phyloP scores from a whole-genome alignment of 2,113 vertebrate species.

The Cromileptes altivelis region DNA sequence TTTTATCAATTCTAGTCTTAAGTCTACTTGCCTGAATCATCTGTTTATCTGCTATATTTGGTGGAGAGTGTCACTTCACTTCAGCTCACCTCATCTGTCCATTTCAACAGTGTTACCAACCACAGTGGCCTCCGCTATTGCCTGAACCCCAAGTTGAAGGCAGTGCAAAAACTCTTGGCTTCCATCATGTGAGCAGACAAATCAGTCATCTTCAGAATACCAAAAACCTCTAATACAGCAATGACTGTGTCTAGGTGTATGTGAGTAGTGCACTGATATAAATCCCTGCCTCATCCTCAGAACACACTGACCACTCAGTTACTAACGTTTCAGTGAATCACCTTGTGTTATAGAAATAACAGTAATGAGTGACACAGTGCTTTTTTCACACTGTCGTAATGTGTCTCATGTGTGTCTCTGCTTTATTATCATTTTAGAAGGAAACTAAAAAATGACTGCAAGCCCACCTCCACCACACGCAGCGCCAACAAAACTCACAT shows the following conservation, averaged over 20 bases:
- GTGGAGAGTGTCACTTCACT: background rate
- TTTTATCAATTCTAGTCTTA: background rate
- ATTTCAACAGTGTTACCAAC: no score
- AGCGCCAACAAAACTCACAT: no score
- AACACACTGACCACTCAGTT: background rate
- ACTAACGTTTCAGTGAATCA: background rate
- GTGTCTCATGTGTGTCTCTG: slow-evolving; percentile 16
- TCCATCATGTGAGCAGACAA: slow-evolving; percentile 67
- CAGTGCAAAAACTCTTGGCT: no score
- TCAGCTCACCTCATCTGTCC: background rate
- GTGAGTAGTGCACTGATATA: no score
- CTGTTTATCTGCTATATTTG: background rate
- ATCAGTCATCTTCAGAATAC: background rate
- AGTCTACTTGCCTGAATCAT: background rate
- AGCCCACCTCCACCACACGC: no score
- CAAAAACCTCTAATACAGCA: background rate
- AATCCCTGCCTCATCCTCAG: background rate
- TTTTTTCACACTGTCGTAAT: background rate
- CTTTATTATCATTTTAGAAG: no score
- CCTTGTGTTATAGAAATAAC: background rate
- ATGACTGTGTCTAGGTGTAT: no score
- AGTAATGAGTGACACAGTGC: background rate
- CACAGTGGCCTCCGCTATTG: no score
- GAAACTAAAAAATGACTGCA: no score
- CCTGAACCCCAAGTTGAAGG: no score